phyloP scores from a whole-genome alignment of 2,888 invertebrate genomes.

The Cephus sareptanus region DNA sequence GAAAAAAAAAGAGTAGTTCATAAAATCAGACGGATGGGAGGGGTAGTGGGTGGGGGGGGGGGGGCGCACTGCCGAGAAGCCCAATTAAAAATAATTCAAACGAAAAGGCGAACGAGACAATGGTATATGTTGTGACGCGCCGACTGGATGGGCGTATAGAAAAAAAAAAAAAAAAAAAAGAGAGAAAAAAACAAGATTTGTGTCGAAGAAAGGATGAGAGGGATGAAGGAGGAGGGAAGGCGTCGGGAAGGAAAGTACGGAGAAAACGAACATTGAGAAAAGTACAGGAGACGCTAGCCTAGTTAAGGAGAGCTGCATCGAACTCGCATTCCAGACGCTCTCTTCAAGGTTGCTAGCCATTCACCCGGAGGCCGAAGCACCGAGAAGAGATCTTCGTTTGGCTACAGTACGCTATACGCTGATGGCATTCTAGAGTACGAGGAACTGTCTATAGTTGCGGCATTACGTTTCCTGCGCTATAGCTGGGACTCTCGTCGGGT shows the following conservation, averaged over 20 bases:
- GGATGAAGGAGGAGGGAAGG: not conserved
- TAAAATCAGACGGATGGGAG: not conserved
- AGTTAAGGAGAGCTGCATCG: slow-evolving; percentile 45
- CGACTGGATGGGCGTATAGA: not conserved
- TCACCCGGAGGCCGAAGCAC: slow-evolving; percentile 52
- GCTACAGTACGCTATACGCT: not conserved
- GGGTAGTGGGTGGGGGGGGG: too few relatives aligned
- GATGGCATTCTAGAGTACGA: not conserved
- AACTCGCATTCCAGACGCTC: slow-evolving; percentile 51
- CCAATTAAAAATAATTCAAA: not conserved
- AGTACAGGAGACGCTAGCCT: not conserved
- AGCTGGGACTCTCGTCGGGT: not conserved
- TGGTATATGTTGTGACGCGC: not conserved
- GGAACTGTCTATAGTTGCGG: not conserved
- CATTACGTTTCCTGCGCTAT: not conserved
- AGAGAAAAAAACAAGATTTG: not conserved
- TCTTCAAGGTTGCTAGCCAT: slow-evolving; percentile 54
- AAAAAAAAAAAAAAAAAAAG: not conserved
- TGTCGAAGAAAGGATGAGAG: too few relatives aligned
- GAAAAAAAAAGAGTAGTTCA: not conserved
- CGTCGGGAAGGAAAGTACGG: not conserved
- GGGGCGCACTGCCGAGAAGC: not conserved
- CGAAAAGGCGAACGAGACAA: not conserved
- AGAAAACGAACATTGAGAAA: not conserved
- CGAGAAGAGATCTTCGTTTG: slow-evolving; percentile 13